Evolutionary conservation across 2,113 vertebrate species (phyloP).

Genomic region (Micronisus gabar): DNA sequence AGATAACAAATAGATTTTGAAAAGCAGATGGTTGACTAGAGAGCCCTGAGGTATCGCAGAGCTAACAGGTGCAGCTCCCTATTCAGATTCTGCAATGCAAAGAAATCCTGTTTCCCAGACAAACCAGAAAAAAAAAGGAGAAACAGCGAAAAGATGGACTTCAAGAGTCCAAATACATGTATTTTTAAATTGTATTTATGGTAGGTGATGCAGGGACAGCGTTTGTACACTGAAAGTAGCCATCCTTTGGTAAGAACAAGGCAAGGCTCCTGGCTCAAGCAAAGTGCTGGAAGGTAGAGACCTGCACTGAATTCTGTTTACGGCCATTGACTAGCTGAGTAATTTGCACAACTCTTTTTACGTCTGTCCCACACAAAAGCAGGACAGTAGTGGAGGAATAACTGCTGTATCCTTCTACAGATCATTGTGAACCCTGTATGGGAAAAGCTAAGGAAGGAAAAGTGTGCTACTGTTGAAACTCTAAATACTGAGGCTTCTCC

Average conservation of each 20-base stretch:
- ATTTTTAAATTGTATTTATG: background rate
- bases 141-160: background rate
- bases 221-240: background rate
- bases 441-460: background rate
- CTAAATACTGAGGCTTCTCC: background rate
- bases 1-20: constrained; percentile 40
- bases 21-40: constrained; percentile 46
- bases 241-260: background rate
- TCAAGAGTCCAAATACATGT: background rate
- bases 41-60: background rate
- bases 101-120: background rate
- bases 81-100: background rate
- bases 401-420: background rate
- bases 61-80: constrained; percentile 25
- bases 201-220: background rate
- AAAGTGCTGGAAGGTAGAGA: background rate
- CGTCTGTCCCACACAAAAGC: background rate
- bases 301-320: background rate
- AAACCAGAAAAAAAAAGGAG: background rate
- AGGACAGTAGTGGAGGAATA: background rate
- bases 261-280: background rate
- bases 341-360: background rate
- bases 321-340: background rate
- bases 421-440: background rate
- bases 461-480: fast-evolving